Evolutionary conservation across 2,888 invertebrate genomes (phyloP).

Genomic region (Eurytoma californica): DNA sequence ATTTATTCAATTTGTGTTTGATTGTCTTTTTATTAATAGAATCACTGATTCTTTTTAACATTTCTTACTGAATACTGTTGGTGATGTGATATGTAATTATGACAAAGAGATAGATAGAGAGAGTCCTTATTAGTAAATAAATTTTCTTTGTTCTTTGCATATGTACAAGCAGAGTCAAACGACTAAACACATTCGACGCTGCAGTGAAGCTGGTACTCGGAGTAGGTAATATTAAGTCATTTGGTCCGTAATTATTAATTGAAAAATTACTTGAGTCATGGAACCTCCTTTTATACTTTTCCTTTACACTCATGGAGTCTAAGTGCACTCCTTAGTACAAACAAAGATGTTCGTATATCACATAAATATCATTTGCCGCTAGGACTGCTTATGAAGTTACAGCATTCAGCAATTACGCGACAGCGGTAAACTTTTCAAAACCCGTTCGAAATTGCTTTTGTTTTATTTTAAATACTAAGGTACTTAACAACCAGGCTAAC

Average conservation of each 20-base stretch:
- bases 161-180: conserved; percentile 40
- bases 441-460: background rate
- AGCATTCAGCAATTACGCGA: conserved; percentile 7
- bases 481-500: conserved; percentile 43
- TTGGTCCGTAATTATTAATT: conserved; percentile 51
- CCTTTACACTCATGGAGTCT: conserved; percentile 5
- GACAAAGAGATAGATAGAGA: conserved; percentile 34
- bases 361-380: conserved; percentile 55
- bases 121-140: conserved; percentile 36
- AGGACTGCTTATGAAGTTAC: conserved; percentile 30
- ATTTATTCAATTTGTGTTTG: conserved; percentile 34
- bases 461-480: conserved; percentile 8
- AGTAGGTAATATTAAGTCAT: conserved; percentile 36
- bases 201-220: conserved; percentile 18
- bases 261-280: conserved; percentile 49
- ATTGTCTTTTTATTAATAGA: conserved; percentile 22
- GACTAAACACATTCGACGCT: background rate
- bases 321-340: conserved; percentile 10
- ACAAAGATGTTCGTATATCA: conserved; percentile 52
- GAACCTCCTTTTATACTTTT: conserved; percentile 15
- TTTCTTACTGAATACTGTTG: background rate
- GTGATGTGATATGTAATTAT: conserved; percentile 27
- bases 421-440: background rate
- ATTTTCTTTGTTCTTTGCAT: conserved; percentile 37
- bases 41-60: conserved; percentile 3